Evolutionary conservation across 1,140 invertebrate species (phyloP).

Genomic region (Dolichoris vasculosae): DNA sequence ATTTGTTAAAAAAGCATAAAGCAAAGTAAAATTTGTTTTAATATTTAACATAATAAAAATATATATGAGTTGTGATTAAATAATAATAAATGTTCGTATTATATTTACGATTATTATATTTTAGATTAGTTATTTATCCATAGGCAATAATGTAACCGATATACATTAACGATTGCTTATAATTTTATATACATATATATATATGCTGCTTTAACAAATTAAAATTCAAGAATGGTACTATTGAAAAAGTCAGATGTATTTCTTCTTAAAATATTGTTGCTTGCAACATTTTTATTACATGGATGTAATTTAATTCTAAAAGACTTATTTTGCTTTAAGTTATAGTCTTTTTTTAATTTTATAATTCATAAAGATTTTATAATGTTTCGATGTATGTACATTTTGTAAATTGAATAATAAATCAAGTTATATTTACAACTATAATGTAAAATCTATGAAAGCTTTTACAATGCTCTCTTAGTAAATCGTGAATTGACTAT

Average conservation of each 20-base stretch:
- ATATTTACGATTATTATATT: background rate
- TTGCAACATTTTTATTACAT: constrained; percentile 11
- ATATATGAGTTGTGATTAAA: constrained; percentile 18
- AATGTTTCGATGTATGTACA: constrained; percentile 48
- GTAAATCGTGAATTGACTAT: background rate
- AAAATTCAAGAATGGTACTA: constrained; percentile 25
- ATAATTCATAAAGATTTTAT: constrained; percentile 49
- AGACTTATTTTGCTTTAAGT: constrained; percentile 36
- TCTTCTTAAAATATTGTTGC: constrained; percentile 37
- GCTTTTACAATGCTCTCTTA: background rate
- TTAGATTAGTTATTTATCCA: background rate
- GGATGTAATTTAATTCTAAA: constrained; percentile 21
- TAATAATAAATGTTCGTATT: background rate
- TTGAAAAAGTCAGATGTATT: constrained; percentile 30
- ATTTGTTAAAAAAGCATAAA: constrained; percentile 44
- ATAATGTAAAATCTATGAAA: constrained; percentile 20
- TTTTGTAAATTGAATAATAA: constrained; percentile 53
- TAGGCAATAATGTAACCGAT: background rate
- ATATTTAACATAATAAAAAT: constrained; percentile 26
- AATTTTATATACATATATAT: too few relatives aligned
- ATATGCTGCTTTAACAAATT: constrained; percentile 45
- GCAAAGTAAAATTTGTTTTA: constrained; percentile 27
- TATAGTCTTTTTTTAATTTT: constrained; percentile 38
- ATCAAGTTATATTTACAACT: constrained; percentile 39
- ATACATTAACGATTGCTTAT: background rate